Base-by-base conservation (phyloP, 2,888 invertebrate species). In the Drosophila picticornis region DNA sequence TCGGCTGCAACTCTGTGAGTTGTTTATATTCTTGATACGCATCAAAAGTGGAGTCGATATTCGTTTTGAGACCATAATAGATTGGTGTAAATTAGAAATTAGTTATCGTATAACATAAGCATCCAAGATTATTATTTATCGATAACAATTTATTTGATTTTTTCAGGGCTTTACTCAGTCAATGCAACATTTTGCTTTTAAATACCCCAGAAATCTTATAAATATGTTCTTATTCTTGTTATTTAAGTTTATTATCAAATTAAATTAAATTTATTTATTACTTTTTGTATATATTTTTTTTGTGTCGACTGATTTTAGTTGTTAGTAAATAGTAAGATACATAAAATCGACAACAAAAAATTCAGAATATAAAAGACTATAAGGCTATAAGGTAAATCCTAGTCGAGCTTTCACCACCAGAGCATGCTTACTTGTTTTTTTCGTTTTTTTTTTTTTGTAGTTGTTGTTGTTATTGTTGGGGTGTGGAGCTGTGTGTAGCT, bases 401-500 rank as follows among this genome's bases (percentile, higher is more conserved):
- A 46, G 25, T 46, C 16, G 46, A 46, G 16, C 4, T 25, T 46
- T 25, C 16, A 16, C 25, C 4, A 7, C 16, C 9, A 25, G 1
- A 25, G 13, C 22, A 46, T 46, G 25, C 25, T 16, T 46, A 25
- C 46, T 25, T 16, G 25, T 25, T 46, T 46, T 9, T 25, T 25
- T 16, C 25, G 25, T 16, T 46, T 46, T 25, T n/a, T n/a, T n/a
- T n/a, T n/a, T n/a, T n/a, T 46, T 46, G 25, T 25, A 46, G 46
- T 46, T 25, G 46, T 46, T 46, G 22, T 22, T 22, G 22, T 46
- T 46, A 25, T 46, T 46, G 59, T 65, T 57, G 50, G 77, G 67
- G 67, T 61, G 68, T 66, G 70, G 68, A 68, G 38, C 34, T 56
- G 38, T 64, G 66, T 77, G 68, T 59, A 63, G 71, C 68, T 77